Percentiles rank a stretch among this genome's conserved stretches.
Evolutionary conservation across 2,797 vertebrate genomes (phyloP).

Genomic region (Florisuga fusca): DNA sequence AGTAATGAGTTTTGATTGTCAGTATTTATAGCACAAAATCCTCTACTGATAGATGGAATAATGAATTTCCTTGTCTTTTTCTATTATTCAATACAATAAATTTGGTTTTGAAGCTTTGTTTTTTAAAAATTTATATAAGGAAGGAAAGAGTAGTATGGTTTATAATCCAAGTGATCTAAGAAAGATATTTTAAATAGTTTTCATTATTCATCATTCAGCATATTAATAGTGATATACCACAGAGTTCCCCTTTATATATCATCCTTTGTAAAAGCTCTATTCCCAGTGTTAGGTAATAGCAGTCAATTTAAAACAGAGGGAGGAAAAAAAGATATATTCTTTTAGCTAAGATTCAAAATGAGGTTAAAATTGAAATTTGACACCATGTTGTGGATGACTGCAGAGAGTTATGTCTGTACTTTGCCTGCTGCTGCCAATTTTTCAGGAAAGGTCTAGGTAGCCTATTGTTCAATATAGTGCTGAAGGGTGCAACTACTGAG

Average conservation of each 20-base stretch:
- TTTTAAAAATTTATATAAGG: neutral
- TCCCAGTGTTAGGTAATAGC: neutral
- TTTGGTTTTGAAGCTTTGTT: neutral
- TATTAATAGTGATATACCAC: neutral
- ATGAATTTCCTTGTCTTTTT: neutral
- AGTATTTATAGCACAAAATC: neutral
- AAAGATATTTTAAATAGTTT: neutral
- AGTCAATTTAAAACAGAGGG: slow-evolving; percentile 23
- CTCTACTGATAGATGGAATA: neutral
- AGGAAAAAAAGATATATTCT: neutral
- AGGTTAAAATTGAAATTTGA: slow-evolving; percentile 35
- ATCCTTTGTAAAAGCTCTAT: neutral
- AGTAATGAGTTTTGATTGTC: neutral
- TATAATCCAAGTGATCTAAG: neutral
- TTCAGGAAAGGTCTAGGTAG: neutral
- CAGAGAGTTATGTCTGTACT: slow-evolving; percentile 13
- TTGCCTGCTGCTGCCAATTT: slow-evolving; percentile 13
- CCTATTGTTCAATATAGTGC: neutral
- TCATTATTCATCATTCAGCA: neutral
- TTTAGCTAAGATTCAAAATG: slow-evolving; percentile 8
- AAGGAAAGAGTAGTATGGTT: neutral
- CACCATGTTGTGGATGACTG: slow-evolving; percentile 11
- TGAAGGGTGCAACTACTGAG: neutral
- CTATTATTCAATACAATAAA: neutral
- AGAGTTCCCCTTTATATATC: neutral